These are phyloP conservation scores for Dynastes tityus DNA, from an alignment of 2,888 invertebrate genomes.

Conservation along the genomic window DNA sequence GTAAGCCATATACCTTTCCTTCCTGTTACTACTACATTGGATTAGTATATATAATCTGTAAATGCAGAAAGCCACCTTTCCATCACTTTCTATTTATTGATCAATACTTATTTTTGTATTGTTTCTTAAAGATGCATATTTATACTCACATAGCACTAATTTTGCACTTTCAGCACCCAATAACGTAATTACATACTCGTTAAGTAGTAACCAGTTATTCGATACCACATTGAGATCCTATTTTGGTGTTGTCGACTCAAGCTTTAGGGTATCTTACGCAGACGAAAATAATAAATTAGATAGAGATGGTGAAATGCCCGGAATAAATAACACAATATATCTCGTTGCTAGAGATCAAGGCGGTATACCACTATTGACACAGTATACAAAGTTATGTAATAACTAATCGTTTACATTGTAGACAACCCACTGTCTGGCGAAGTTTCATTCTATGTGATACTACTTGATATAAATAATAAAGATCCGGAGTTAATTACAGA, in stretches of 20 bases:
- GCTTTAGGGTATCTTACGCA: conserved; percentile 70
- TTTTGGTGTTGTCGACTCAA: conserved; percentile 73
- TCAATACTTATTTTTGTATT: too few species aligned
- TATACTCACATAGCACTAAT: background rate
- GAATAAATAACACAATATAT: conserved; percentile 69
- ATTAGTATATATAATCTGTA: too few species aligned
- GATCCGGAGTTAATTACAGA: conserved; percentile 69
- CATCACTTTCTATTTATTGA: too few species aligned
- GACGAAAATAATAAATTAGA: conserved; percentile 70
- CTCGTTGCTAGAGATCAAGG: conserved; percentile 27
- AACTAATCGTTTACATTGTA: conserved; percentile 1
- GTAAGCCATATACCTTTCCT: too few species aligned
- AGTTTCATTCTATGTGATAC: conserved; percentile 68
- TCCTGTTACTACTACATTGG: too few species aligned
- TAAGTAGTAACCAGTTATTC: conserved; percentile 67
- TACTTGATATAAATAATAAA: conserved; percentile 78
- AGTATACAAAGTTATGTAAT: background rate
- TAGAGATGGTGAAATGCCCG: conserved; percentile 71
- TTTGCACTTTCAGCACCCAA: conserved; percentile 69
- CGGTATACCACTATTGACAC: background rate
- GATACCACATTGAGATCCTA: conserved; percentile 69
- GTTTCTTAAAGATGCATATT: background rate
- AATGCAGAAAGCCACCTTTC: too few species aligned
- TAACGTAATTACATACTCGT: conserved; percentile 73
- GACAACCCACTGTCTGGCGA: background rate